phyloP scores from a whole-genome alignment of 2,113 vertebrate species.

The Oreochromis tanganicae region DNA sequence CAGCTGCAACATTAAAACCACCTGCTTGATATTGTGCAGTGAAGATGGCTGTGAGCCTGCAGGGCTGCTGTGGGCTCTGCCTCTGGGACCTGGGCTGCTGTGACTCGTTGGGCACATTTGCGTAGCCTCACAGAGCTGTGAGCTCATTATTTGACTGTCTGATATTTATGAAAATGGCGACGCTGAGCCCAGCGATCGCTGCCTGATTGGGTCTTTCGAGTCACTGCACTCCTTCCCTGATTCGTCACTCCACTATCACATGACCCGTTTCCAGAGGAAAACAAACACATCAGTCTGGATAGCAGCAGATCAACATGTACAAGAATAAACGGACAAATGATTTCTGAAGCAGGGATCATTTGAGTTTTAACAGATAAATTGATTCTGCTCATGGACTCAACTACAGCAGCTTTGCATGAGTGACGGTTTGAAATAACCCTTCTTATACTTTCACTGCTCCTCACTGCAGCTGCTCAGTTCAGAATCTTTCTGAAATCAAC shows the following conservation, averaged over 20 bases:
- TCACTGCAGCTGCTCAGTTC: neutral
- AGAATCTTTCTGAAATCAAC: accelerated
- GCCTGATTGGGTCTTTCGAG: accelerated
- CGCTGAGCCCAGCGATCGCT: neutral
- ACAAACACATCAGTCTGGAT: neutral
- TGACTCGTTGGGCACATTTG: neutral
- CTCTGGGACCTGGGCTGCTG: accelerated
- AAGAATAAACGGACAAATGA: neutral
- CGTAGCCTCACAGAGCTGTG: neutral
- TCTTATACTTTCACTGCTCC: accelerated
- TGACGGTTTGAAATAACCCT: neutral
- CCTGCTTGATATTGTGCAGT: accelerated
- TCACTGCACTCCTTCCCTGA: neutral
- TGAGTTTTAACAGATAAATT: neutral
- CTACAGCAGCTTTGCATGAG: neutral
- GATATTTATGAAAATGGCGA: neutral
- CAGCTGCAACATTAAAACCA: accelerated
- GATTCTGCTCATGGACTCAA: neutral
- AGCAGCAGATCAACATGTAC: neutral
- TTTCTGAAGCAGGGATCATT: neutral
- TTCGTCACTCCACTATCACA: neutral
- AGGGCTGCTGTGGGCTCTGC: neutral
- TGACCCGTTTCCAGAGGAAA: neutral
- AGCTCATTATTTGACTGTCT: neutral
- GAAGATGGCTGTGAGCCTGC: accelerated